phyloP scores from a whole-genome alignment of 64 coral and sea anemone genomes.

The Montipora sp. region DNA sequence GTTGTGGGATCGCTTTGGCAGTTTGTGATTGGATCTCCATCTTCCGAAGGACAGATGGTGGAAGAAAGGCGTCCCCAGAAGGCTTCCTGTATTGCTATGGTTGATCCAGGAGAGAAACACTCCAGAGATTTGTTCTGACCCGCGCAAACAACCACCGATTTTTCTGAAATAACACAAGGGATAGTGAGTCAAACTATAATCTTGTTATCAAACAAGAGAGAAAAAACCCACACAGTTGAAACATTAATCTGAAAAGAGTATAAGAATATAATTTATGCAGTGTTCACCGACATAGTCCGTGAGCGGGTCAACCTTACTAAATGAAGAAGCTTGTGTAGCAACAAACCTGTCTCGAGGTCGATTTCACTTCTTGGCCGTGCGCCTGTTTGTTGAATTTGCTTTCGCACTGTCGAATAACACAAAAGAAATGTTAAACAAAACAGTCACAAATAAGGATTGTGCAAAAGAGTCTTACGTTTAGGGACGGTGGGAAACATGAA shows the following conservation, averaged over 20 bases:
- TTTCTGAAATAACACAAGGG: constrained; percentile 54
- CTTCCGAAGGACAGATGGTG: constrained; percentile 83
- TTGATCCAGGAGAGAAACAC: constrained; percentile 91
- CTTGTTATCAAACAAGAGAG: neutral
- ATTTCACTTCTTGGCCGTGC: constrained; percentile 82
- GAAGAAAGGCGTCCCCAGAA: constrained; percentile 88
- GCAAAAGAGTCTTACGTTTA: no score
- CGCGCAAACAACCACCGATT: constrained; percentile 83
- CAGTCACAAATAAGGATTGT: no score
- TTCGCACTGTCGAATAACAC: neutral
- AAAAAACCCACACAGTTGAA: neutral
- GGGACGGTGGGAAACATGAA: no score
- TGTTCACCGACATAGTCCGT: no score
- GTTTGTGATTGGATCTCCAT: constrained; percentile 75
- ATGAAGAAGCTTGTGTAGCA: neutral
- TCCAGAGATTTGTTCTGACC: constrained; percentile 95
- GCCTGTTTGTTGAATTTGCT: neutral
- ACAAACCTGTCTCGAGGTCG: constrained; percentile 83
- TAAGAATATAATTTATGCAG: no score
- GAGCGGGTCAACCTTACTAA: neutral
- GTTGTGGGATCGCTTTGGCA: constrained; percentile 63
- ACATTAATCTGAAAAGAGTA: no score
- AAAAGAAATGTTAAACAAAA: neutral
- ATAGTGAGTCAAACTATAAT: neutral
- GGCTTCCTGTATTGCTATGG: constrained; percentile 82